Evolutionary conservation across 2,113 vertebrate species (phyloP), one percentile per base, ranked within the genome.

Genomic region (Prietella phreatophila): DNA sequence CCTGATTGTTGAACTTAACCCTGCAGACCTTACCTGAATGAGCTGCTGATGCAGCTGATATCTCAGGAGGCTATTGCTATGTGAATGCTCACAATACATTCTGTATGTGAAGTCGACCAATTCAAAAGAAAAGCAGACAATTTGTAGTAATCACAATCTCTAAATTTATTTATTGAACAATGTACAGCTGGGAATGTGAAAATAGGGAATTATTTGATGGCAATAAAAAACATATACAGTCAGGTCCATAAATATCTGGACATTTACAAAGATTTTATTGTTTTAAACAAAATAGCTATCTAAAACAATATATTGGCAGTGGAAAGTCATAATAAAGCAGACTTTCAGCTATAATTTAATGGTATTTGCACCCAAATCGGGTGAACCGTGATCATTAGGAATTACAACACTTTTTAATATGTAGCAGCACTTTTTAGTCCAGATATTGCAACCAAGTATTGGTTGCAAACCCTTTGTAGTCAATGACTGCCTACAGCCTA

Each of bases 1-100:
- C 87, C 89, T 93, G 90, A 94, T 93, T 94, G 92, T 91, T 78
- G 83, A 91, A 91, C 82, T 92, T 94, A 92, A 92, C 90, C 89
- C 86, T 63, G 0, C 33, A 11, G 90, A 92, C 91, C 91, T 84
- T n/a, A 17, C 10, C 47, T 80, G 75, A 86, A 80, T 55, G 60
- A 79, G 85, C 47, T 55, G 42, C 63, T 30, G 42, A 80, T n/a
- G 60, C 85, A 80, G 58, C 55, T 55, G 60, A 53, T 67, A 67
- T 80, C 75, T 80, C 13, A 5, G 53, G 33, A 69, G 47, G 50
- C 50, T 17, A 63, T 20, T 69, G 10, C 61, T 30, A 58, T 71
- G 78, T 53, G 50, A 82, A 71, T 82, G 79, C 76, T 39, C 42
- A 33, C 8, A 13, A 13, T 69, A 39, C 30, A 39, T 81, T 86